Conservation (phyloP, 2,888 invertebrate genomes). For the Drosophila subquinaria region DNA sequence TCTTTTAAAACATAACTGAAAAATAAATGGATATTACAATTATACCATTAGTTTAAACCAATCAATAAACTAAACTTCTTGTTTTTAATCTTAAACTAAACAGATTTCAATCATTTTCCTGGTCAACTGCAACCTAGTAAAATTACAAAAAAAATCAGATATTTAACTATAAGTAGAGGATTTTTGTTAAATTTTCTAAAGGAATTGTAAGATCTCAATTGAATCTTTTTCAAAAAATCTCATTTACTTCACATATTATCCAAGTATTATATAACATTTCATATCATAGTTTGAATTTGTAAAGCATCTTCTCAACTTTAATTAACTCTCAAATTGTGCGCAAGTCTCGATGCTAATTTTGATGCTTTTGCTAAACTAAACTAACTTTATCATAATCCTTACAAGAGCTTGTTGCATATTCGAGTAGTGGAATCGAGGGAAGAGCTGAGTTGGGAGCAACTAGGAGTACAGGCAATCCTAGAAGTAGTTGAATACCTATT, state of each 20-base stretch:
- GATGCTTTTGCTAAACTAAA: constrained; percentile 1
- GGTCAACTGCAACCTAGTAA: too few relatives aligned
- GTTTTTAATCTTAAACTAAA: too few relatives aligned
- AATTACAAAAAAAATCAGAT: too few relatives aligned
- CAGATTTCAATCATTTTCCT: too few relatives aligned
- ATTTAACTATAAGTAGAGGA: too few relatives aligned
- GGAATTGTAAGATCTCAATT: neutral
- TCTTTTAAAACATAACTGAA: too few relatives aligned
- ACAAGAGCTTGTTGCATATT: constrained; percentile 22
- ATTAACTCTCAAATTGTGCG: neutral
- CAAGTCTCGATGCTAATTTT: constrained; percentile 7
- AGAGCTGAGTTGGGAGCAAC: neutral
- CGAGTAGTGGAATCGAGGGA: neutral
- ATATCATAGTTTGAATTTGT: neutral
- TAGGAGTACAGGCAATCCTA: neutral
- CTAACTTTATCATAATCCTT: constrained; percentile 30
- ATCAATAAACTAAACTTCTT: too few relatives aligned
- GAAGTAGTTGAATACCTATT: constrained; percentile 2
- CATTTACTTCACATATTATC: too few relatives aligned
- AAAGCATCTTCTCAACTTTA: neutral
- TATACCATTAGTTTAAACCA: too few relatives aligned
- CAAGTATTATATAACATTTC: neutral
- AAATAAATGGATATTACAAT: too few relatives aligned
- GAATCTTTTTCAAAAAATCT: neutral
- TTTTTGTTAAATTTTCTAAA: neutral